A percentile compares a stretch with the other conserved stretches of the same genome.
Conservation (phyloP, 2,113 vertebrate species). For the Rhizomys pruinosus region DNA sequence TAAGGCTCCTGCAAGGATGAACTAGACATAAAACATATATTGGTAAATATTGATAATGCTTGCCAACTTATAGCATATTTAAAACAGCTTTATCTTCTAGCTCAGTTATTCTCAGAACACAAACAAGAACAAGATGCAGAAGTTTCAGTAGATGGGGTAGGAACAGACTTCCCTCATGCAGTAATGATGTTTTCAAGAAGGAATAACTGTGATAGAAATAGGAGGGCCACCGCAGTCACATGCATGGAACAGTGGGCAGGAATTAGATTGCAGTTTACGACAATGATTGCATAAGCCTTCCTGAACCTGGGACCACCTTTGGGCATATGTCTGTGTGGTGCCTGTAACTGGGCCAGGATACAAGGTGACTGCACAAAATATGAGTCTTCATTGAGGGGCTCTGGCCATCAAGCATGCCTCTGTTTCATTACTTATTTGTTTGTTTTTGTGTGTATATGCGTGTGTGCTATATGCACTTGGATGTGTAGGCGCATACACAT, state of each 20-base stretch:
- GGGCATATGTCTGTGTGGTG: neutral
- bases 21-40: slow-evolving; percentile 73
- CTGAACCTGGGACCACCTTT: neutral
- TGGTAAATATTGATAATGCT: slow-evolving; percentile 61
- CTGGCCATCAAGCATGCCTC: neutral
- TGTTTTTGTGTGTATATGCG: neutral
- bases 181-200: neutral
- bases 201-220: neutral
- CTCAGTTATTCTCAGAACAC: slow-evolving; percentile 38
- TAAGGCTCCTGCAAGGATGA: slow-evolving; percentile 64
- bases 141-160: neutral
- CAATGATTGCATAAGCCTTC: neutral
- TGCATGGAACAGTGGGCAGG: neutral
- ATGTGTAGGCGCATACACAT: neutral
- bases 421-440: neutral
- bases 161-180: neutral
- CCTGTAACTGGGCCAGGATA: neutral
- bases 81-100: slow-evolving; percentile 34
- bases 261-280: neutral
- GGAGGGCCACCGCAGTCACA: neutral
- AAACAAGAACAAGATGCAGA: slow-evolving; percentile 33
- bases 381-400: neutral
- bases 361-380: neutral
- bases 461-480: neutral
- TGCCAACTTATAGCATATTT: slow-evolving; percentile 45